Evolutionary conservation across 2,888 invertebrate genomes (phyloP).

Genomic region (Subacronicta megacephala): DNA sequence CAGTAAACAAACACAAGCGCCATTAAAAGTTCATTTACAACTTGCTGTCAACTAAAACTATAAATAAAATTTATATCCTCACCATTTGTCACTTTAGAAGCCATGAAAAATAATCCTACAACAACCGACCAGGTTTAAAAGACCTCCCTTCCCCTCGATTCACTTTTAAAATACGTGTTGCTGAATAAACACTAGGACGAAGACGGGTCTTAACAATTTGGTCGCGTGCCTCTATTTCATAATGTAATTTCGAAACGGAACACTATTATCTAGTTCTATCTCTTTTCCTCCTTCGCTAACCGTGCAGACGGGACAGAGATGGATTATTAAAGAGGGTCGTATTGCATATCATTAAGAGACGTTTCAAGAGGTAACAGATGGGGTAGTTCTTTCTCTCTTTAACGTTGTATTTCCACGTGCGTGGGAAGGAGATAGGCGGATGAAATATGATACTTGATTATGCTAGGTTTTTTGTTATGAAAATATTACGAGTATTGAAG

Average conservation of each 20-base stretch:
- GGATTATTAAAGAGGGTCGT: conserved; percentile 70
- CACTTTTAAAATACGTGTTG: conserved; percentile 39
- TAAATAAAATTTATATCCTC: conserved; percentile 69
- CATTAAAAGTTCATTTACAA: conserved; percentile 75
- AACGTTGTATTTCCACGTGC: conserved; percentile 20
- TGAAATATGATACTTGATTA: conserved; percentile 68
- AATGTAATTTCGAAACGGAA: conserved; percentile 61
- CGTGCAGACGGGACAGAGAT: conserved; percentile 52
- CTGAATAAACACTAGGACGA: conserved; percentile 40
- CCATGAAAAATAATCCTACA: conserved; percentile 69
- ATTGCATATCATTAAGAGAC: conserved; percentile 80
- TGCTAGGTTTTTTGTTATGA: conserved; percentile 63
- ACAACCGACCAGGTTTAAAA: conserved; percentile 47
- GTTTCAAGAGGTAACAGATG: conserved; percentile 52
- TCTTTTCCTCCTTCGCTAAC: conserved; percentile 23
- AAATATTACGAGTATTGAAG: conserved; percentile 61
- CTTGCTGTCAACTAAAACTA: conserved; percentile 69
- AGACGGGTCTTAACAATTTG: conserved; percentile 59
- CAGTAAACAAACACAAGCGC: conserved; percentile 59
- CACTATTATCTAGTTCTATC: conserved; percentile 43
- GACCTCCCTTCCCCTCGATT: conserved; percentile 57
- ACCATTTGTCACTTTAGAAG: conserved; percentile 68
- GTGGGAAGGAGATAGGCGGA: conserved; percentile 55
- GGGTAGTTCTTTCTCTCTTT: conserved; percentile 64
- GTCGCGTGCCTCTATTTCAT: conserved; percentile 56